Percentiles rank a stretch among this genome's conserved stretches.
Evolutionary conservation across 2,888 invertebrate species (phyloP).

Genomic region (Hecatera dysodea): DNA sequence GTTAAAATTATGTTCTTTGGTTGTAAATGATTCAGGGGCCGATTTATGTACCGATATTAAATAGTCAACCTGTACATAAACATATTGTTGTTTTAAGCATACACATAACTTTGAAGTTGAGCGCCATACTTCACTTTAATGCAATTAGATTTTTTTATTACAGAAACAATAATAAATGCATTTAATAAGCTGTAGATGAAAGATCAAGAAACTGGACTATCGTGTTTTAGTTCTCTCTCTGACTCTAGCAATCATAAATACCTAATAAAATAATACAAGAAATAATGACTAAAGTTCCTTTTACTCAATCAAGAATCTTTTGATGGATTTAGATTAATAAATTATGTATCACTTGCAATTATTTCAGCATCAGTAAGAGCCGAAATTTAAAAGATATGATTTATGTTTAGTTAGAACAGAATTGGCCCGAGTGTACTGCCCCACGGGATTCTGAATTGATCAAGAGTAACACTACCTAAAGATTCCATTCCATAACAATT

Average conservation of each 20-base stretch:
- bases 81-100: too few species aligned
- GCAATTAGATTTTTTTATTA: background rate
- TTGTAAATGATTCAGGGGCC: too few species aligned
- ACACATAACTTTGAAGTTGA: background rate
- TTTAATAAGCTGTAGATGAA: background rate
- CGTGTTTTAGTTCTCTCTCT: background rate
- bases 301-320: background rate
- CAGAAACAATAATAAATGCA: conserved; percentile 10
- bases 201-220: conserved; percentile 4
- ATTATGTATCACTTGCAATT: too few species aligned
- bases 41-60: too few species aligned
- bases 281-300: background rate
- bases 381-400: background rate
- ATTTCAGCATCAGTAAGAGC: background rate
- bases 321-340: background rate
- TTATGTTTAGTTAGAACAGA: background rate
- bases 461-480: too few species aligned
- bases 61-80: too few species aligned
- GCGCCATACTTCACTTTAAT: background rate
- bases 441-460: background rate
- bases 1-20: background rate
- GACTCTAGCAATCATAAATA: background rate
- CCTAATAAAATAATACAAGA: background rate
- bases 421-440: conserved; percentile 1
- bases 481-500: background rate